Base-by-base conservation (phyloP, 2,797 vertebrate genomes). In the Ceyx erithaca region DNA sequence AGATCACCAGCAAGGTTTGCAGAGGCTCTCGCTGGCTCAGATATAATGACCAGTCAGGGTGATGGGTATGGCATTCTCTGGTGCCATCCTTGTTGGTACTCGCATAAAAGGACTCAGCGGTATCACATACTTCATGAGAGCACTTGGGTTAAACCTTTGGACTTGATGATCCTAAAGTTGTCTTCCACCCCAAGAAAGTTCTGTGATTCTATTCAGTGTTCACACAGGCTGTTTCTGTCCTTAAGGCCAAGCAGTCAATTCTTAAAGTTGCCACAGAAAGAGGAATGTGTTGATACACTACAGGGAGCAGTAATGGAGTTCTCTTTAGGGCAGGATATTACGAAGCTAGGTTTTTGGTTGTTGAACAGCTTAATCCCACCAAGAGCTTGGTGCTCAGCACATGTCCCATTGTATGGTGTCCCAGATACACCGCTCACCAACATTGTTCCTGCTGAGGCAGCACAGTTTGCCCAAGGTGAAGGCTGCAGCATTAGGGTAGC, bases 161-260 rank as follows among this genome's bases (percentile, higher is more conserved):
- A 35, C 55, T 58, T 35, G 55, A 35, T 58, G 55, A 58, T 58
- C 31, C 22, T 58, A 58, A 58, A 58, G 55, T 31, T 58, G 31
- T 58, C 22, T 35, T 58, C 31, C 31, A 58, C 22, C n/a, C n/a
- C 31, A 35, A 16, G 35, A 58, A 20, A 22, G 22, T 35, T 33
- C 55, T 58, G 1, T 59, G 33, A 26, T 37, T 59, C 57, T 37
- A 6, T 30, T 61, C 31, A 4, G 63, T 64, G n/a, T 59, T 78
- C 2, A 1, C 59, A 54, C 15, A 25, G 71, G 20, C 48, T 66
- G 0, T 37, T 85, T 18, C 64, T 89, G 63, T 73, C 61, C 52
- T 77, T 0, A 0, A 37, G 46, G 49, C 54, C 3, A 1, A 30
- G 49, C 68, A 40, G 31, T 33, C 11, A 49, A 49, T 54, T 54